A percentile compares a stretch with the other conserved stretches of the same genome.
Evolutionary conservation across 2,113 vertebrate species (phyloP).

Genomic region (Chauna torquata): DNA sequence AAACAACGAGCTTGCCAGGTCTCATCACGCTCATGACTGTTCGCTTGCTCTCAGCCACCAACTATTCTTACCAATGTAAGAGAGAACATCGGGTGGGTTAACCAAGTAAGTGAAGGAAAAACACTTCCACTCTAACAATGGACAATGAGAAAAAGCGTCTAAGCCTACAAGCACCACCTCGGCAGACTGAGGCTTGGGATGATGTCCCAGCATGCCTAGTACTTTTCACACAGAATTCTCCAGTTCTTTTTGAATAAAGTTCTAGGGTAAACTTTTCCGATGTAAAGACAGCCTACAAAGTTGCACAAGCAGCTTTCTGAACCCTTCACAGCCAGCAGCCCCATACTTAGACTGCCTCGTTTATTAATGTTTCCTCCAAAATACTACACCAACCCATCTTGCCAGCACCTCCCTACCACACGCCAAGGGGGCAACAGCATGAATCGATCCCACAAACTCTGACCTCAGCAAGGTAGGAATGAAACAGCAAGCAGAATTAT

Average conservation of each 20-base stretch:
- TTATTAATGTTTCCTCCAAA: neutral
- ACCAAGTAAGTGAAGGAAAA: neutral
- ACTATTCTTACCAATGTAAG: neutral
- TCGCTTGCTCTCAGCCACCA: neutral
- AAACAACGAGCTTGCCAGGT: neutral
- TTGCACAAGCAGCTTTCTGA: neutral
- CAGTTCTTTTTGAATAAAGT: neutral
- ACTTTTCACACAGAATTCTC: neutral
- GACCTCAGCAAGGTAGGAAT: neutral
- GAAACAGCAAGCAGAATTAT: neutral
- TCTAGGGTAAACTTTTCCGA: neutral
- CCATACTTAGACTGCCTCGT: neutral
- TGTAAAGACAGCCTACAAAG: neutral
- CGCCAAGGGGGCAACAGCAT: neutral
- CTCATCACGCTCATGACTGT: neutral
- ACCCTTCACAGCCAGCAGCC: neutral
- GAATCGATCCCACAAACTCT: fast-evolving
- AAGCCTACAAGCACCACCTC: neutral
- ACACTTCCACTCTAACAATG: neutral
- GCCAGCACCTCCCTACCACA: too few relatives aligned
- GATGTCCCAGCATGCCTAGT: neutral
- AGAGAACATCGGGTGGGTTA: neutral
- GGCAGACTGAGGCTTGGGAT: neutral
- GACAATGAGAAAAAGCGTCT: neutral
- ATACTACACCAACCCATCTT: neutral